Evolutionary conservation across 2,113 vertebrate genomes (phyloP), one percentile per base, ranked within the genome.

Genomic region (Condylura cristata): DNA sequence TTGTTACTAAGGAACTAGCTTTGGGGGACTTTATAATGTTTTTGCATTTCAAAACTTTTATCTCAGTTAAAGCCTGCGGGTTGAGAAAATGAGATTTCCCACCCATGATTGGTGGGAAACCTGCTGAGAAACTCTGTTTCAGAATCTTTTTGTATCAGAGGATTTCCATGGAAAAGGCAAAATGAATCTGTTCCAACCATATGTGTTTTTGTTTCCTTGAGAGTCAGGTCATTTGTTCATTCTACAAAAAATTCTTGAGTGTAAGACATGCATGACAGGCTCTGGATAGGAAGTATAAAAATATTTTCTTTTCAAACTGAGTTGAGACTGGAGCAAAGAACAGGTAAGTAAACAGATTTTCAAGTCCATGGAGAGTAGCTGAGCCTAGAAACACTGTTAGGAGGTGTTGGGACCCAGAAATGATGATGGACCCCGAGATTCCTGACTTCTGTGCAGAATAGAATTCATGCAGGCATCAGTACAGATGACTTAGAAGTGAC

Each of bases 171-270:
- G 48, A 71, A 88, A 90, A 60, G 6, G 28, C 71, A 88, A 24
- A 75, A 80, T 56, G 63, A 30, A 65, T 90, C n/a, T 53, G 24
- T 63, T 51, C 39, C 51, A 88, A 65, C 28, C 72, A 63, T 71
- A 4, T 56, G 84, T 60, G 20, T 34, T 80, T 68, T 61, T 90
- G 51, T 84, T 91, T 70, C 78, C 53, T 85, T 14, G 7, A 93
- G 83, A 90, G 51, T 94, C 82, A 90, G 61, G 89, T 86, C 30
- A 61, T 61, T 86, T 51, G 53, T 39, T 86, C 68, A 53, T 83
- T 86, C 61, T 32, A 48, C 44, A 81, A 68, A 76, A 20, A 86
- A 58, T 78, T 74, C 58, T 56, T 65, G 2, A 37, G 32, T n/a
- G 5, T 20, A 48, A 92, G 81, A 71, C 44, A 44, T 11, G 39